phyloP scores from a whole-genome alignment of 2,888 invertebrate species.

The Oscheius myriophilus region DNA sequence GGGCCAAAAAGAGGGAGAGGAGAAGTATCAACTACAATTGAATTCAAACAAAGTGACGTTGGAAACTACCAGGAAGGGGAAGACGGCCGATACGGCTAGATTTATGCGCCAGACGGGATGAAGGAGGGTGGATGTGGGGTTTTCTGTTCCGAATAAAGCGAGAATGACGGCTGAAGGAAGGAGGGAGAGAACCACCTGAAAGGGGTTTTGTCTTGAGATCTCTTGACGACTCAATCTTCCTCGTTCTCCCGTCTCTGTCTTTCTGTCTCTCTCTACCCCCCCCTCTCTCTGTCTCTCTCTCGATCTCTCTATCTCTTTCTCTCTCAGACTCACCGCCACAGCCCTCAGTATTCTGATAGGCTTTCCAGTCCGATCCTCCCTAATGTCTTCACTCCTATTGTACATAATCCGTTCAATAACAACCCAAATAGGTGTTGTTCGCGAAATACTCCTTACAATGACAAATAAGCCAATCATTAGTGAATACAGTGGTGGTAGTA shows the following conservation, averaged over 20 bases:
- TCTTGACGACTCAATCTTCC: no score
- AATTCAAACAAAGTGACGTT: not conserved
- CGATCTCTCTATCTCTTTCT: no score
- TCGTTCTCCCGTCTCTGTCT: no score
- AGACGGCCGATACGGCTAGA: not conserved
- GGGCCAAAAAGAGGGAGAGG: not conserved
- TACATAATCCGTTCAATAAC: conserved; percentile 12
- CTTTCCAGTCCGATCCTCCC: conserved; percentile 13
- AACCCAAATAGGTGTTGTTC: conserved; percentile 1
- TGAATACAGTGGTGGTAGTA: no score
- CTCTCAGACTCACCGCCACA: conserved; percentile 1
- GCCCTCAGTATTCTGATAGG: not conserved
- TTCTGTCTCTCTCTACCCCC: no score
- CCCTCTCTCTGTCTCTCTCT: no score
- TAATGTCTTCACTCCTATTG: conserved; percentile 13
- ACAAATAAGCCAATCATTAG: not conserved
- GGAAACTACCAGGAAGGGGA: conserved; percentile 4
- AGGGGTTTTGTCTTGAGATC: not conserved
- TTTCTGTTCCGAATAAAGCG: not conserved
- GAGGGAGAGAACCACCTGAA: not conserved
- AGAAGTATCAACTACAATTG: conserved; percentile 10
- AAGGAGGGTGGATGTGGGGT: not conserved
- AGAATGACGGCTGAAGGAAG: not conserved
- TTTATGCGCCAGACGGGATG: not conserved
- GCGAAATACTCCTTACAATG: not conserved